Evolutionary conservation across 1,140 invertebrate genomes (phyloP), one percentile per base, ranked within the genome.

Genomic region (Pteromalus puparum): DNA sequence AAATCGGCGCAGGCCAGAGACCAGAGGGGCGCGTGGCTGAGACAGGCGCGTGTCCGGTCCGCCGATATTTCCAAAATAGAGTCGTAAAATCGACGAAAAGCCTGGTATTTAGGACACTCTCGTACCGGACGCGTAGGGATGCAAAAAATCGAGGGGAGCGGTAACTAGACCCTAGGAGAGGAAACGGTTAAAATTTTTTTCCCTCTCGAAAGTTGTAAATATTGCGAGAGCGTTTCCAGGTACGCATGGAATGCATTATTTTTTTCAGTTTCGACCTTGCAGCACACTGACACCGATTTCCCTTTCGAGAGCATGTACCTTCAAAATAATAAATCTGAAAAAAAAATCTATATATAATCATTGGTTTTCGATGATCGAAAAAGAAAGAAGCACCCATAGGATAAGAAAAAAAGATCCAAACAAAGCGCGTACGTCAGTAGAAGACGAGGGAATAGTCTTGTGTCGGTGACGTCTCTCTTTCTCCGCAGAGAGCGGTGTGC

Each of bases 401-500:
- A 53, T 1, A 53, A 48, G 24, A 34, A 28, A 28, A 28, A 77
- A 26, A 24, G 30, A 24, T 28, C 26, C 78, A 81, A 77, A 81
- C 78, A 81, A 72, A 84, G 73, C 75, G 34, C 48, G 61, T 28
- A 30, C 46, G 77, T n/a, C 53, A 61, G 53, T 28, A 42, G 67
- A 48, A 34, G 83, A 79, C 13, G 68, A 68, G 68, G 75, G 26
- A 73, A 73, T 67, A 82, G 79, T 76, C 78, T 78, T 67, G 67
- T 67, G 67, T 78, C 80, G 75, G 24, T 85, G 84, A 85, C 80
- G 80, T 85, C 84, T 85, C 80, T 85, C 82, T 85, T 75, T 82
- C 46, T 21, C 30, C 10, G n/a, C 30, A 5, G 30, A 5, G 30
- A 30, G 30, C 30, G 30, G 30, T 34, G 30, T 34, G 30, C 15